Evolutionary conservation across 2,888 invertebrate species (phyloP), one percentile per base, ranked within the genome.

Genomic region (Alsophila aescularia): DNA sequence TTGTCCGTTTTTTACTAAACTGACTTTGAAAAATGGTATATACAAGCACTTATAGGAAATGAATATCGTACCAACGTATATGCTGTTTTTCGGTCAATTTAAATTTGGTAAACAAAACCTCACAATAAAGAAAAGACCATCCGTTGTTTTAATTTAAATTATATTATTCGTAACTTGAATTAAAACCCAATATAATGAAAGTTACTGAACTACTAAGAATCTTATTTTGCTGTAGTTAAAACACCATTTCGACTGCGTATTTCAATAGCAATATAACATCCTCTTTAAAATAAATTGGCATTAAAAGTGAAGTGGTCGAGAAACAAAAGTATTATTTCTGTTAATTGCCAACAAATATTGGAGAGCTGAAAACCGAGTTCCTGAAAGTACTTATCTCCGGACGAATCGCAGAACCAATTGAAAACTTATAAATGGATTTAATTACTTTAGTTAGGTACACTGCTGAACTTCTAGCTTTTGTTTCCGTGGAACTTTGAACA

Each of bases 271-370:
- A 14, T 4, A 4, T 32, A 6, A 31, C 2, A 13, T 12, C 14
- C 21, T 3, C 10, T 27, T 15, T 16, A 35, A 45, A 45, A 45
- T 12, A 15, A 45, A 45, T 36, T 24, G 35, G 15, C 14, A 9
- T 4, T 1, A 36, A 27, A 36, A 36, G 16, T 27, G 24, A 15
- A 36, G 27, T 36, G 44, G 34, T 24, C 12, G 24, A 24, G 10
- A 45, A 36, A 45, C 24, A 24, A 45, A 45, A 45, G 27, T 12
- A 9, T 24, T 35, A 21, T 16, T 47, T 48, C 16, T 6, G 16
- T 31, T 39, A 48, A 31, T 39, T 48, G 18, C 35, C 12, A 49
- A 18, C 40, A 49, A 41, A 49, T 41, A 49, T 9, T 41, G 9
- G 15, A 32, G 21, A 40, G 40, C 31, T 32, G 18, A 9, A 14